Evolutionary conservation across 2,797 vertebrate genomes (phyloP).

Genomic region (Sylvia borin): DNA sequence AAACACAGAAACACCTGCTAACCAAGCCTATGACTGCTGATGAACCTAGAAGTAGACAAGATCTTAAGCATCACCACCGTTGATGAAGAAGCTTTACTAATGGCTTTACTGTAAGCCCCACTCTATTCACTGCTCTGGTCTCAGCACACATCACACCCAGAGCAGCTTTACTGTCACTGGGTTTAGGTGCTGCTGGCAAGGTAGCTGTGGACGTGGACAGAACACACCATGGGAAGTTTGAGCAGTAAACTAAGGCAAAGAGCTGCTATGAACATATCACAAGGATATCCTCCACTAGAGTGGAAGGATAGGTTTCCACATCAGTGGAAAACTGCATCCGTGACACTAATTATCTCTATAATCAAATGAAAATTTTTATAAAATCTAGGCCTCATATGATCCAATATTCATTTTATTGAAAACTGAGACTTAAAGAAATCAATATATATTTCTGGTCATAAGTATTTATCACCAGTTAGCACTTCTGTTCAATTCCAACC

Average conservation of each 20-base stretch:
- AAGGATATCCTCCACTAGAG: neutral
- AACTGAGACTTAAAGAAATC: neutral
- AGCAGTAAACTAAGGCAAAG: neutral
- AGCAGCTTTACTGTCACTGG: neutral
- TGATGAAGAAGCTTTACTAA: neutral
- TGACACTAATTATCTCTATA: neutral
- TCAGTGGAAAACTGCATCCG: neutral
- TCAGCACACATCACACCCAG: neutral
- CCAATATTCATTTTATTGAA: neutral
- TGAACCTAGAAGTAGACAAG: neutral
- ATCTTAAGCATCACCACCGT: neutral
- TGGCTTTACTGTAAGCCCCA: neutral
- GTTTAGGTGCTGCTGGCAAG: neutral
- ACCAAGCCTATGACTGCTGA: neutral
- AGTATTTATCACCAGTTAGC: neutral
- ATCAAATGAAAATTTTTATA: neutral
- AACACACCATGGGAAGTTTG: rapidly evolving
- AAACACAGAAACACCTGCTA: neutral
- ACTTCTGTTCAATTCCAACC: neutral
- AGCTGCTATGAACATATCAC: neutral
- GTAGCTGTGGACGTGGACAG: neutral
- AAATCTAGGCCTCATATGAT: neutral
- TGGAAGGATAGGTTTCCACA: neutral
- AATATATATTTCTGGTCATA: neutral
- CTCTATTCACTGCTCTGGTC: neutral